These are phyloP conservation scores for Piprites chloris DNA, from an alignment of 2,113 vertebrate genomes.

Conservation along the genomic window DNA sequence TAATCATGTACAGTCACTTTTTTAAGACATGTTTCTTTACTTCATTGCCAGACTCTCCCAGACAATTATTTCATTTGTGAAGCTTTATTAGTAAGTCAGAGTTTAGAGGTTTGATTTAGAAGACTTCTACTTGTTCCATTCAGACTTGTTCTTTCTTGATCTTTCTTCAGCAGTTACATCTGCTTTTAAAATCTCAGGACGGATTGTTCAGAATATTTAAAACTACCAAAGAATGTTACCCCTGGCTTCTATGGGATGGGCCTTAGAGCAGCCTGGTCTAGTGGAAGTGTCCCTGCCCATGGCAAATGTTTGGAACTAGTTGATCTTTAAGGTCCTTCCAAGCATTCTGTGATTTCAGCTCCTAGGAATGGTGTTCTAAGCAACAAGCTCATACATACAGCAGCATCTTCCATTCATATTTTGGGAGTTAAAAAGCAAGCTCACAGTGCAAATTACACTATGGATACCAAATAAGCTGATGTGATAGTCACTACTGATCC, in stretches of 20 bases:
- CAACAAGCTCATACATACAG: not conserved
- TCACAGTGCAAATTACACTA: not conserved
- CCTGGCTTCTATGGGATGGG: not conserved
- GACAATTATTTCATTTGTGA: not conserved
- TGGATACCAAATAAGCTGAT: not conserved
- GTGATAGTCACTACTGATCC: not conserved
- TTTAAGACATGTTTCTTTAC: not conserved
- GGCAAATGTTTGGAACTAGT: not conserved
- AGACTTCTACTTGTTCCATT: not conserved
- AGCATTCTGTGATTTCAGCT: not conserved
- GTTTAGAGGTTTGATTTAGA: not conserved
- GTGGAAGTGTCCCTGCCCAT: no score
- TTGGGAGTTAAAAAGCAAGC: not conserved
- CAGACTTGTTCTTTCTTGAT: not conserved
- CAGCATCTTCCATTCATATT: not conserved
- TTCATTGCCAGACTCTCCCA: not conserved
- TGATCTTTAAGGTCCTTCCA: not conserved
- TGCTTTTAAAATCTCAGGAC: not conserved
- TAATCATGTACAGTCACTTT: not conserved
- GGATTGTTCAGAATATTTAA: not conserved
- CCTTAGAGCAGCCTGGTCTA: not conserved
- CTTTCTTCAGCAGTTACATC: not conserved
- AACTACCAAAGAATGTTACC: not conserved
- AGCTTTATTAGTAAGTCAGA: slow-evolving; percentile 20
- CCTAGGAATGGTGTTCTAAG: not conserved